Evolutionary conservation across 2,797 vertebrate genomes (phyloP).

Genomic region (Microtus obscurus): DNA sequence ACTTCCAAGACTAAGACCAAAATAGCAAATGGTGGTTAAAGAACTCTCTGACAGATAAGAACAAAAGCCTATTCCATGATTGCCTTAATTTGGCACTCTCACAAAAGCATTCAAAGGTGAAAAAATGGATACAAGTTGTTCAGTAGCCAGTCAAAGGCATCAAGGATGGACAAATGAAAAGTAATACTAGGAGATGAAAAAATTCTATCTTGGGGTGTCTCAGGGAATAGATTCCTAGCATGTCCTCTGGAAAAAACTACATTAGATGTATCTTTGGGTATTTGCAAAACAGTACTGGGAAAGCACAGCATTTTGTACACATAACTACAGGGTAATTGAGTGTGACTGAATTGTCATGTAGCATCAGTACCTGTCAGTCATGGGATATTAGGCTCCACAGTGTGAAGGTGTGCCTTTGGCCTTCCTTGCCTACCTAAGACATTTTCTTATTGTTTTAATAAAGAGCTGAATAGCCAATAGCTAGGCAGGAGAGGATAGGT

Average conservation of each 20-base stretch:
- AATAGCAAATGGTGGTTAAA: conserved; percentile 16
- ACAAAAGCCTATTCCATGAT: conserved; percentile 16
- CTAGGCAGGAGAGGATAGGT: background rate
- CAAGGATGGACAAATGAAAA: background rate
- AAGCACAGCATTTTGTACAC: background rate
- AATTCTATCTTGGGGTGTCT: too few species aligned
- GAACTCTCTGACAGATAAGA: background rate
- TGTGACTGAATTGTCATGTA: too few species aligned
- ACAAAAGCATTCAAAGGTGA: background rate
- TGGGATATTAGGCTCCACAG: background rate
- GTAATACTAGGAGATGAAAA: background rate
- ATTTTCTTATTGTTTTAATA: background rate
- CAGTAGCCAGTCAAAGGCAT: background rate
- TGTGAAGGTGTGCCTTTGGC: background rate
- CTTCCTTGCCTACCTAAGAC: background rate
- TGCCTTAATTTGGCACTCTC: background rate
- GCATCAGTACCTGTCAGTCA: background rate
- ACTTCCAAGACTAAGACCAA: background rate
- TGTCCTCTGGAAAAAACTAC: too few species aligned
- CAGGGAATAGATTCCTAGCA: background rate
- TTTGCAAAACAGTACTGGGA: background rate
- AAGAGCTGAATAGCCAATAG: background rate
- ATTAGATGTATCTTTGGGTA: background rate
- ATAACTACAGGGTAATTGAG: background rate
- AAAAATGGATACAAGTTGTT: background rate